These are phyloP conservation scores for Latrodectus hesperus DNA, from an alignment of 2,888 invertebrate genomes.

Conservation along the genomic window DNA sequence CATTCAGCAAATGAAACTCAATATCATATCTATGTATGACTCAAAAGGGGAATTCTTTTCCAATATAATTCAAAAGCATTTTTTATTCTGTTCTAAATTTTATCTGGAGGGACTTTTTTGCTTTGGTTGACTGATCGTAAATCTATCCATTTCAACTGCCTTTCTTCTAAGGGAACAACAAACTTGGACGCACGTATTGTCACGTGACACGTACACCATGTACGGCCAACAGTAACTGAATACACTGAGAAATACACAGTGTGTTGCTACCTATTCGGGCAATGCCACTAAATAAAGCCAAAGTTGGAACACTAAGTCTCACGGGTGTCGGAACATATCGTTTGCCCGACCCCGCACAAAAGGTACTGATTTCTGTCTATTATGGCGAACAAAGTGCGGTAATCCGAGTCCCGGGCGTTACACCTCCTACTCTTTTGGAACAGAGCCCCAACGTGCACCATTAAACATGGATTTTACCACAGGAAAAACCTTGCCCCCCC, in stretches of 20 bases:
- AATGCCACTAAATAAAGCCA: background rate
- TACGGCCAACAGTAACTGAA: background rate
- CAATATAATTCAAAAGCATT: too few relatives aligned
- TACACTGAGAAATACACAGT: background rate
- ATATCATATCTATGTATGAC: too few relatives aligned
- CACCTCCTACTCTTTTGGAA: conserved; percentile 48
- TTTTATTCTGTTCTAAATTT: too few relatives aligned
- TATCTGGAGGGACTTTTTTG: too few relatives aligned
- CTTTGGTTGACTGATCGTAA: too few relatives aligned
- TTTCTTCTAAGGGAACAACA: too few relatives aligned
- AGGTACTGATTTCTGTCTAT: conserved; percentile 53
- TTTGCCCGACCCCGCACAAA: background rate
- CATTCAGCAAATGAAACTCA: too few relatives aligned
- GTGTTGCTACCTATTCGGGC: background rate
- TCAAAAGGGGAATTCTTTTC: too few relatives aligned
- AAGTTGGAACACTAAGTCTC: background rate
- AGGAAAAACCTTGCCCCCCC: background rate
- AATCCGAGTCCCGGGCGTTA: conserved; percentile 44
- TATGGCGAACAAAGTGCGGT: conserved; percentile 49
- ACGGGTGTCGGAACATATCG: conserved; percentile 5
- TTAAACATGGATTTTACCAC: conserved; percentile 24
- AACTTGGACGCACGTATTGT: background rate
- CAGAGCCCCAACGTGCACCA: conserved; percentile 43
- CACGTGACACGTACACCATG: background rate
- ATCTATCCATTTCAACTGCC: too few relatives aligned